Evolutionary conservation across 2,113 vertebrate species (phyloP).

Genomic region (Hiodon alosoides): DNA sequence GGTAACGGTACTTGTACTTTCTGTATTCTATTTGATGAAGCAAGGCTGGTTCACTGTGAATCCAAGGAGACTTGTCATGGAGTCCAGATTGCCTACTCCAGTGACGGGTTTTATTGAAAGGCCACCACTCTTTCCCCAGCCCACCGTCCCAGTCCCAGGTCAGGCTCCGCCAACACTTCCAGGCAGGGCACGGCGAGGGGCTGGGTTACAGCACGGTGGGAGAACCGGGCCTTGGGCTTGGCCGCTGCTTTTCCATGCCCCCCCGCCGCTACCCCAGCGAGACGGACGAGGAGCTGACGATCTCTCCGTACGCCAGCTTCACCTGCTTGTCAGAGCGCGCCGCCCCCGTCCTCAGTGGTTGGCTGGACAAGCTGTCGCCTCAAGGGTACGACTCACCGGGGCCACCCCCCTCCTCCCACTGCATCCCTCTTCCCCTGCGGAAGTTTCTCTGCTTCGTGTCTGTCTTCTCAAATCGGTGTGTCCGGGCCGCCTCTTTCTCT

Average conservation of each 20-base stretch:
- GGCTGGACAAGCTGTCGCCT: constrained; percentile 96
- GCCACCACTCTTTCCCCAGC: constrained; percentile 30
- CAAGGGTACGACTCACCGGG: constrained; percentile 74
- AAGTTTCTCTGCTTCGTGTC: constrained; percentile 50
- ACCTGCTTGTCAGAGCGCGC: constrained; percentile 71
- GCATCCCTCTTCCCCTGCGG: constrained; percentile 49
- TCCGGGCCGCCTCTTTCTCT: constrained; percentile 33
- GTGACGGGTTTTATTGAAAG: not conserved
- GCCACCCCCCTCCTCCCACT: constrained; percentile 44
- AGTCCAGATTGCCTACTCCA: too few relatives aligned
- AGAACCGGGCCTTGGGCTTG: constrained; percentile 26
- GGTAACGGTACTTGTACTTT: too few relatives aligned
- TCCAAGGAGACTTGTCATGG: not conserved
- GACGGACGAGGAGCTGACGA: constrained; percentile 77
- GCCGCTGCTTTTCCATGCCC: constrained; percentile 53
- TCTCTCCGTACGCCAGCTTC: constrained; percentile 94
- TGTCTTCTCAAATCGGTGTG: constrained; percentile 52
- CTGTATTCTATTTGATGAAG: too few relatives aligned
- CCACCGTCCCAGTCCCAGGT: constrained; percentile 34
- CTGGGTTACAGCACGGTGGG: constrained; percentile 80
- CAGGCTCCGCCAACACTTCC: constrained; percentile 49
- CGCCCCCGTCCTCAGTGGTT: constrained; percentile 74
- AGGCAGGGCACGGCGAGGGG: constrained; percentile 50
- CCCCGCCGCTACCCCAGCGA: constrained; percentile 58
- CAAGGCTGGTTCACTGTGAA: too few relatives aligned